Evolutionary conservation across 2,888 invertebrate species (phyloP).

Genomic region (Hesperia comma): DNA sequence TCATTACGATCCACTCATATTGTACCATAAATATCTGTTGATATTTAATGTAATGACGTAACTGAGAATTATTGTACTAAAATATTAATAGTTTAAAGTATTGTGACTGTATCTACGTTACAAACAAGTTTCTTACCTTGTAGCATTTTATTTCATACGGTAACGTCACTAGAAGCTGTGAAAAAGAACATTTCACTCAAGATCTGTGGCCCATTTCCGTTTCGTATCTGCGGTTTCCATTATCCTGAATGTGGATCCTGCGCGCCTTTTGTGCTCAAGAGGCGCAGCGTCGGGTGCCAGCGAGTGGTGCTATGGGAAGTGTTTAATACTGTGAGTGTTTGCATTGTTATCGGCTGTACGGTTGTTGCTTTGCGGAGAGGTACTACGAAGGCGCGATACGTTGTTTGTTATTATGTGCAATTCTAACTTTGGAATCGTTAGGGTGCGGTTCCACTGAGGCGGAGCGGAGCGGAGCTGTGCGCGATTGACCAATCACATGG

Average conservation of each 20-base stretch:
- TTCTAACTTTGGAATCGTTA: no score
- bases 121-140: neutral
- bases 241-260: conserved; percentile 28
- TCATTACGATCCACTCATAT: neutral
- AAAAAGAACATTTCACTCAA: conserved; percentile 1
- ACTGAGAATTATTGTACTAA: no score
- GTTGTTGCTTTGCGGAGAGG: conserved; percentile 2
- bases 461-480: no score
- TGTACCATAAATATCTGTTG: conserved; percentile 1
- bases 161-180: neutral
- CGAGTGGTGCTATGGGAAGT: conserved; percentile 10
- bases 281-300: conserved; percentile 14
- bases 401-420: no score
- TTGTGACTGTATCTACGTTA: no score
- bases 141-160: neutral
- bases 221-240: conserved; percentile 27
- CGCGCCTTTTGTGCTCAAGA: conserved; percentile 24
- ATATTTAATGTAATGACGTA: conserved; percentile 7
- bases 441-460: no score
- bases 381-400: no score
- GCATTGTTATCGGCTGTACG: neutral
- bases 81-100: no score
- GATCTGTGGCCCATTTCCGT: conserved; percentile 19
- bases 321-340: conserved; percentile 12
- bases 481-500: no score